phyloP scores from a whole-genome alignment of 2,888 invertebrate genomes.

The Quadroppia sp. region DNA sequence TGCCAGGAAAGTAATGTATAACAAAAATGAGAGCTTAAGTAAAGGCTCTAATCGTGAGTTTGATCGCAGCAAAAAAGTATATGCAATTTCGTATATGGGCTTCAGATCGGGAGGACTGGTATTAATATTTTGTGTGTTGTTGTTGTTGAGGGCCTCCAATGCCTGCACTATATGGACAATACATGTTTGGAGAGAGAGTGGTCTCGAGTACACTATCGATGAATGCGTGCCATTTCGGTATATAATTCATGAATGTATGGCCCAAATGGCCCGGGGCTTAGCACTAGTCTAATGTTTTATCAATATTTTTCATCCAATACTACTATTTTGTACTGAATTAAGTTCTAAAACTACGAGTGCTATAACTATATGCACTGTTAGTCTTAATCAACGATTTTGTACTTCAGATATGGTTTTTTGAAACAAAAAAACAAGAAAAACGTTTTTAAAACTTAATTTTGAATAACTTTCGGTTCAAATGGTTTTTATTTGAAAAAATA shows the following conservation, averaged over 20 bases:
- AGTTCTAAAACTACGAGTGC: neutral
- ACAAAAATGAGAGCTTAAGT: neutral
- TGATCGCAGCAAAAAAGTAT: neutral
- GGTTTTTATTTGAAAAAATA: too few species aligned
- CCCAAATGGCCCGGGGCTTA: neutral
- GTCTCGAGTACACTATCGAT: neutral
- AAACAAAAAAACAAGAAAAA: neutral
- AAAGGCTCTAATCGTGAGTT: neutral
- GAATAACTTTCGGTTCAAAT: too few species aligned
- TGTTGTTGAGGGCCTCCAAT: slow-evolving; percentile 7
- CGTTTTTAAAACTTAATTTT: neutral
- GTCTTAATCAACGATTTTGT: slow-evolving; percentile 24
- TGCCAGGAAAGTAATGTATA: too few species aligned
- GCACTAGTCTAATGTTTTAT: neutral
- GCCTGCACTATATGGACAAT: slow-evolving; percentile 6
- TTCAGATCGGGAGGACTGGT: neutral
- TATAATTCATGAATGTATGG: slow-evolving; percentile 8
- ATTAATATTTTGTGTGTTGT: neutral
- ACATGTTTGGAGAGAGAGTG: neutral
- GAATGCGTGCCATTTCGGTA: neutral
- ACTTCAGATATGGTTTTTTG: neutral
- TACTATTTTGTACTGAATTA: too few species aligned
- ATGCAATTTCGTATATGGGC: neutral
- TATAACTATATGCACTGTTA: neutral
- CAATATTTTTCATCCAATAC: neutral